These are phyloP conservation scores for Balearica regulorum DNA, from an alignment of 2,797 vertebrate species.

Conservation along the genomic window DNA sequence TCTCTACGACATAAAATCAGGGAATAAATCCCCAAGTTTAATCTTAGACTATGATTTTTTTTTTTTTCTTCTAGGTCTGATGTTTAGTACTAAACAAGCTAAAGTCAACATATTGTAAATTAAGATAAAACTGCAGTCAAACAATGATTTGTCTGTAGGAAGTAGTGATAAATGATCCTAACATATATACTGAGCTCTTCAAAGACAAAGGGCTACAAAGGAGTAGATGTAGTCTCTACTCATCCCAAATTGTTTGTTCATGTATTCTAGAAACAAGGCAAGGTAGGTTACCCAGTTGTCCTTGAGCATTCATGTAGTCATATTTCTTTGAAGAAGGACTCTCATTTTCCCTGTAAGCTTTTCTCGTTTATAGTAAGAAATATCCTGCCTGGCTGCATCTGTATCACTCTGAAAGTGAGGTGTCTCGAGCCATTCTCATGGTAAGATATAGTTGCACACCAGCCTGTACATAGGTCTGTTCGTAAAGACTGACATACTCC, in stretches of 20 bases:
- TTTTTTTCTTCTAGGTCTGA: not conserved
- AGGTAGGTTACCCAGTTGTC: not conserved
- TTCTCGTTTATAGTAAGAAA: not conserved
- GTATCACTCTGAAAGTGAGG: not conserved
- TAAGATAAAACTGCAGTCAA: conserved; percentile 17
- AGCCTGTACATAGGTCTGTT: not conserved
- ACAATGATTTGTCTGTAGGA: not conserved
- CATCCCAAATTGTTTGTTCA: not conserved
- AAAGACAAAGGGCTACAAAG: not conserved
- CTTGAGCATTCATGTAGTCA: not conserved
- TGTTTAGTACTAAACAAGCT: not conserved
- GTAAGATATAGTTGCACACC: not conserved
- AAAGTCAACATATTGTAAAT: conserved; percentile 12
- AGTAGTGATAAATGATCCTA: not conserved
- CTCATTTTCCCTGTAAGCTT: not conserved
- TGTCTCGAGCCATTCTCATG: not conserved
- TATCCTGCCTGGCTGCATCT: not conserved
- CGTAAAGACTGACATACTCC: not conserved
- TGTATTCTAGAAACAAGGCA: not conserved
- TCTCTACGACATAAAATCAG: not conserved
- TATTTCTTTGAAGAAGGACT: not conserved
- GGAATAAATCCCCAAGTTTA: conserved; percentile 10
- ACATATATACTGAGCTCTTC: not conserved
- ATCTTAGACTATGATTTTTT: not conserved
- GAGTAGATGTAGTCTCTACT: not conserved